Percentiles rank a stretch among this genome's conserved stretches.
These are phyloP conservation scores for Indicator indicator DNA, from an alignment of 2,113 vertebrate genomes.

Conservation along the genomic window DNA sequence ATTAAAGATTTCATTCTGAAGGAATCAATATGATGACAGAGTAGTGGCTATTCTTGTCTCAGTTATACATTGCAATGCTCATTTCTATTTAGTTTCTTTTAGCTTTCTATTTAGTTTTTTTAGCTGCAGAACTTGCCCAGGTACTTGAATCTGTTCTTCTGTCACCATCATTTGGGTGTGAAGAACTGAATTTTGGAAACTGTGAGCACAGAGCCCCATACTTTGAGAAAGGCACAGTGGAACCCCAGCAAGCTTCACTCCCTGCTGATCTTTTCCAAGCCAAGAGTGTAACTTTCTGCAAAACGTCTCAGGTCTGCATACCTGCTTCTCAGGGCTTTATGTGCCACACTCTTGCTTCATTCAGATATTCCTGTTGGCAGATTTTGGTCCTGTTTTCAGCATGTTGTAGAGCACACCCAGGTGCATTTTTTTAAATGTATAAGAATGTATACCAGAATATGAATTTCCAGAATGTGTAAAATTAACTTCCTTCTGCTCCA, in stretches of 20 bases:
- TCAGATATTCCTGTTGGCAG: neutral
- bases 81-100: neutral
- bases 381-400: neutral
- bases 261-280: neutral
- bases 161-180: rapidly evolving
- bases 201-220: neutral
- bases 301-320: neutral
- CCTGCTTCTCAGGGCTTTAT: neutral
- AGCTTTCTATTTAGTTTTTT: neutral
- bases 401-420: neutral
- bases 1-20: neutral
- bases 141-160: neutral
- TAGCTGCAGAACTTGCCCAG: neutral
- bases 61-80: neutral
- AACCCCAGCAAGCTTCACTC: neutral
- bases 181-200: neutral
- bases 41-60: neutral
- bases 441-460: neutral
- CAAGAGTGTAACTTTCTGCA: neutral
- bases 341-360: neutral
- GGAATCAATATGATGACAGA: neutral
- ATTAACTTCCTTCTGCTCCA: neutral
- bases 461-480: neutral
- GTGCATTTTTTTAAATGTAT: neutral
- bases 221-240: neutral